Evolutionary conservation across 2,888 invertebrate genomes (phyloP).

Genomic region (Hypomecis punctinalis): DNA sequence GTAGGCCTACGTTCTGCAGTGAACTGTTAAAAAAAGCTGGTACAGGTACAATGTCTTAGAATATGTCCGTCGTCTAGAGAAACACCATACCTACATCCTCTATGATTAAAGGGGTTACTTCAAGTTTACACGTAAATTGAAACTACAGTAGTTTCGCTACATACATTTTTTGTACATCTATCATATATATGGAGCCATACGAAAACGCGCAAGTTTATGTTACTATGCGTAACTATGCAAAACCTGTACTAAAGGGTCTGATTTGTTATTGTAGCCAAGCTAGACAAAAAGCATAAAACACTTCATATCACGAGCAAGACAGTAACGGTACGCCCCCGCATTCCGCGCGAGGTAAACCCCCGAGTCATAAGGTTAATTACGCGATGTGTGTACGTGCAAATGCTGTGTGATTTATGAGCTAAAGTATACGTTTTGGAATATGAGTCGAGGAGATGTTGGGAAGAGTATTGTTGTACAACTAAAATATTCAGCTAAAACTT

Average conservation of each 20-base stretch:
- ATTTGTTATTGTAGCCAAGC: slow-evolving; percentile 5
- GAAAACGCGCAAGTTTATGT: not conserved
- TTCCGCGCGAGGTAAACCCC: slow-evolving; percentile 52
- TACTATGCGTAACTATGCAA: not conserved
- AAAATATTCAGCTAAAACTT: too few species aligned
- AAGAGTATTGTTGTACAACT: not conserved
- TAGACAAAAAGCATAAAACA: slow-evolving; percentile 26
- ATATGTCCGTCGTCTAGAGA: too few species aligned
- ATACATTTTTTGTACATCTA: too few species aligned
- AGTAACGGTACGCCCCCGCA: slow-evolving; percentile 29
- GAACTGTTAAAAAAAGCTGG: too few species aligned
- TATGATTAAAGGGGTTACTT: too few species aligned
- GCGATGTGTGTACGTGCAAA: slow-evolving; percentile 53
- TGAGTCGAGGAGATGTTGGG: slow-evolving; percentile 38
- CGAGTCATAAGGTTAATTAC: slow-evolving; percentile 67
- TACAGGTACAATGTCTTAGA: too few species aligned
- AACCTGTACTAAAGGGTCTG: too few species aligned
- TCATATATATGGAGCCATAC: too few species aligned
- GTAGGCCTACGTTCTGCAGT: too few species aligned
- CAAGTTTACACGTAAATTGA: too few species aligned
- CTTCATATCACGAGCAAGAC: slow-evolving; percentile 24
- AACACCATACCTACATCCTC: too few species aligned
- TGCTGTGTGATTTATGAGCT: slow-evolving; percentile 65
- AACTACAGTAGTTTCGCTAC: too few species aligned
- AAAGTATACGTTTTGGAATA: slow-evolving; percentile 36